Evolutionary conservation across 1,140 invertebrate genomes (phyloP), one percentile per base, ranked within the genome.

Genomic region (Pogonomyrmex californicus): DNA sequence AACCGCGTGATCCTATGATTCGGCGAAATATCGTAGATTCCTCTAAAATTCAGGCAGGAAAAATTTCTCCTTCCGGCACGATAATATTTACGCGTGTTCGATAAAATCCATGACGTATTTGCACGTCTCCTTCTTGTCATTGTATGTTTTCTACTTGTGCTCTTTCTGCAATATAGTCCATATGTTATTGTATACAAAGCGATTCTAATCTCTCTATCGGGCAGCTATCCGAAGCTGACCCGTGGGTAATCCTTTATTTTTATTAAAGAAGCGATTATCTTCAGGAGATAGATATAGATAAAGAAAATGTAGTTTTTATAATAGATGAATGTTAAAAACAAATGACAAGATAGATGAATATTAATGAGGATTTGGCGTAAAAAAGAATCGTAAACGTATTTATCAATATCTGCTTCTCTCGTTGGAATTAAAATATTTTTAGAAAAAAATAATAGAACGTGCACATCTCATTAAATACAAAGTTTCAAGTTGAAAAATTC

Each of bases 331-430:
- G 44, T 77, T 63, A 77, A 77, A 23, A 23, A 23, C 23, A 23
- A 23, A 17, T 36, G 4, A 2, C n/a, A 4, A 14, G 5, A 36
- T 17, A 36, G 14, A 44, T 41, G 38, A 60, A 58, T 58, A 60
- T 77, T 63, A 77, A 77, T 7, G 4, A 77, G 3, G 14, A 36
- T 9, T 33, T 47, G 14, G 30, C 9, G 3, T 12, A 77, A 76
- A 76, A 75, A 41, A 41, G n/a, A 23, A 76, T 60, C 5, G 12
- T 76, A 76, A 60, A 60, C 54, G 30, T 23, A 17, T 44, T 76
- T 76, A 76, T 60, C 41, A 47, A 77, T 47, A 63, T 49, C 17
- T 36, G 4, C 10, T 47, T 62, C 7, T 23, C 17, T 63, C 14
- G 41, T 0, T 17, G n/a, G 49, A 44, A 30, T 47, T 33, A 47